Evolutionary conservation across 2,888 invertebrate genomes (phyloP).

Genomic region (Punctoribates punctum): DNA sequence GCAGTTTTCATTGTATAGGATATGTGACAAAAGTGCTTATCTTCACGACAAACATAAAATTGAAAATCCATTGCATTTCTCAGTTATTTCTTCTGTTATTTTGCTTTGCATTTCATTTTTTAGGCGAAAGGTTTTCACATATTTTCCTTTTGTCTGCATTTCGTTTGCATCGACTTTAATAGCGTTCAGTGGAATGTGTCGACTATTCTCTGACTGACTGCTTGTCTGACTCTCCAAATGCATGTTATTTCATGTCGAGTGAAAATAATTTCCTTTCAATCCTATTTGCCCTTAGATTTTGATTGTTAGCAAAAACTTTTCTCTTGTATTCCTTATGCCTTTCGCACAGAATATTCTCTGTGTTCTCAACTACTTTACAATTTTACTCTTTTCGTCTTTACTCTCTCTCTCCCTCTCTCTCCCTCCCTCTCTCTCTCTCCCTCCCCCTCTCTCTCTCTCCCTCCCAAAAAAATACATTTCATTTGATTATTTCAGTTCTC

Average conservation of each 20-base stretch:
- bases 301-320: conserved; percentile 1
- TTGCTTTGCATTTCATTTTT: not conserved
- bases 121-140: not conserved
- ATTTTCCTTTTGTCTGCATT: not conserved
- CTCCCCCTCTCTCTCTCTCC: not conserved
- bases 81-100: not conserved
- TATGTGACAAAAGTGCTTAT: not conserved
- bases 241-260: conserved; percentile 19
- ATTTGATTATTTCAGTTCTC: not conserved
- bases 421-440: not conserved
- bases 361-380: not conserved
- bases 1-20: too few species aligned
- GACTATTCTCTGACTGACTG: not conserved
- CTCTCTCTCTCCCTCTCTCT: not conserved
- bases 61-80: not conserved
- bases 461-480: not conserved
- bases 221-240: conserved; percentile 5
- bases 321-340: not conserved
- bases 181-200: not conserved
- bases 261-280: conserved; percentile 24
- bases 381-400: not conserved
- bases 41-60: not conserved
- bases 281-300: conserved; percentile 2
- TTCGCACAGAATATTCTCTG: not conserved
- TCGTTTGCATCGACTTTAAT: not conserved